Evolutionary conservation across 2,888 invertebrate genomes (phyloP).

Genomic region (Euzophera pinguis): DNA sequence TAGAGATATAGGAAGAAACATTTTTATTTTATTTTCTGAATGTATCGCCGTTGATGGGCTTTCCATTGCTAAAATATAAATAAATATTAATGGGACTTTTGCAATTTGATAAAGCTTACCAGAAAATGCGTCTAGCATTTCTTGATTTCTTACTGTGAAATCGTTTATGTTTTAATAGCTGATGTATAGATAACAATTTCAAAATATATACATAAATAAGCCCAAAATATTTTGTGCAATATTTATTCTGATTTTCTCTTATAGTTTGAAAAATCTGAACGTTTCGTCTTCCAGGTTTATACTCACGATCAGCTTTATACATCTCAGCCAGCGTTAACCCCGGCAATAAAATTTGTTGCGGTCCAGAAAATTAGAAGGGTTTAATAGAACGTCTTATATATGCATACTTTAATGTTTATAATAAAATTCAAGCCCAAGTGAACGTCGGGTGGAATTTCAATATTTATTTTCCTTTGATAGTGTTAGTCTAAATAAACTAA

Average conservation of each 20-base stretch:
- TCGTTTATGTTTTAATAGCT: constrained; percentile 9
- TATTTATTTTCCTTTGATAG: no score
- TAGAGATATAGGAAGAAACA: constrained; percentile 8
- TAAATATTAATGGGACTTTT: constrained; percentile 8
- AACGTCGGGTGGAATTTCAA: no score
- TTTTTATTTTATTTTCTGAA: constrained; percentile 1
- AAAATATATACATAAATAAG: constrained; percentile 15
- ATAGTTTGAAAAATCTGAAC: constrained; percentile 25
- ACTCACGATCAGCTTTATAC: neutral
- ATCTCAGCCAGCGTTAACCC: neutral
- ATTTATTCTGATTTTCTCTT: constrained; percentile 16
- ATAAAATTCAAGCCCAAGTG: no score
- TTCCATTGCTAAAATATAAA: neutral
- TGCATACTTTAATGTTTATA: no score
- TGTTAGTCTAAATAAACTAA: no score
- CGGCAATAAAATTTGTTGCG: no score
- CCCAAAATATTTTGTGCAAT: constrained; percentile 27
- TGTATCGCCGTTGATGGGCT: neutral
- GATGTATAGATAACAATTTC: constrained; percentile 11
- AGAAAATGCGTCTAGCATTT: neutral
- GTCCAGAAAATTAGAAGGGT: no score
- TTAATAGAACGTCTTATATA: no score
- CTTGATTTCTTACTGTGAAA: neutral
- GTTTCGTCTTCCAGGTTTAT: constrained; percentile 40
- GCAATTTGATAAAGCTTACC: constrained; percentile 13